Conservation (phyloP, 2,113 vertebrate species). For the Ptychochromis oligacanthus region DNA sequence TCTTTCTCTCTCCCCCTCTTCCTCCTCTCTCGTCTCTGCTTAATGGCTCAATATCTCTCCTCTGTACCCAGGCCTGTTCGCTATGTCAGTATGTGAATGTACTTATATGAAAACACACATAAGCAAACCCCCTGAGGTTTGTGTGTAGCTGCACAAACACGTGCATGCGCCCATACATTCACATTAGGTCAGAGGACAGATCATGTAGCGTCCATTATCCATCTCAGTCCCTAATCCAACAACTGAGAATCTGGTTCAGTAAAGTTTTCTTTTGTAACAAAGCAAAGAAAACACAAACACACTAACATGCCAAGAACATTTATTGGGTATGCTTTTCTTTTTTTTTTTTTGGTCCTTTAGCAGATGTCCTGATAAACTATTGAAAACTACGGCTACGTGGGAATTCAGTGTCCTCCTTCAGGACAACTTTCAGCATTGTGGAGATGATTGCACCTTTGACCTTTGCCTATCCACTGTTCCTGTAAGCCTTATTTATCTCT, state of each 20-base stretch:
- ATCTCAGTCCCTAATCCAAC: conserved; percentile 35
- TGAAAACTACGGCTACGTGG: background rate
- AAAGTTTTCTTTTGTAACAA: conserved; percentile 12
- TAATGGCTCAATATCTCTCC: conserved; percentile 29
- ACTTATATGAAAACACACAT: conserved; percentile 3
- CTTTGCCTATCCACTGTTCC: background rate
- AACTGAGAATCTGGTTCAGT: conserved; percentile 19
- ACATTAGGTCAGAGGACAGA: conserved; percentile 8
- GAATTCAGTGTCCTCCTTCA: background rate
- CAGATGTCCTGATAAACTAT: background rate
- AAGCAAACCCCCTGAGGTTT: background rate
- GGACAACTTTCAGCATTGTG: background rate
- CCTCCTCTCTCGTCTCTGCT: background rate
- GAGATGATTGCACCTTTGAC: background rate
- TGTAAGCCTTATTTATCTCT: conserved; percentile 17
- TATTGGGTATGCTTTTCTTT: background rate
- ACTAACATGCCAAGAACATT: background rate
- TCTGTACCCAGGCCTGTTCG: conserved; percentile 13
- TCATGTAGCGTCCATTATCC: conserved; percentile 13
- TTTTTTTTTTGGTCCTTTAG: background rate
- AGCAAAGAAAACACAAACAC: background rate
- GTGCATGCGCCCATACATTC: background rate
- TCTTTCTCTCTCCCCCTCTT: background rate
- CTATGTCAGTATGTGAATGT: background rate
- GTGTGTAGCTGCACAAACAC: background rate